Conservation (phyloP, 2,888 invertebrate genomes). For the Tyria jacobaeae region DNA sequence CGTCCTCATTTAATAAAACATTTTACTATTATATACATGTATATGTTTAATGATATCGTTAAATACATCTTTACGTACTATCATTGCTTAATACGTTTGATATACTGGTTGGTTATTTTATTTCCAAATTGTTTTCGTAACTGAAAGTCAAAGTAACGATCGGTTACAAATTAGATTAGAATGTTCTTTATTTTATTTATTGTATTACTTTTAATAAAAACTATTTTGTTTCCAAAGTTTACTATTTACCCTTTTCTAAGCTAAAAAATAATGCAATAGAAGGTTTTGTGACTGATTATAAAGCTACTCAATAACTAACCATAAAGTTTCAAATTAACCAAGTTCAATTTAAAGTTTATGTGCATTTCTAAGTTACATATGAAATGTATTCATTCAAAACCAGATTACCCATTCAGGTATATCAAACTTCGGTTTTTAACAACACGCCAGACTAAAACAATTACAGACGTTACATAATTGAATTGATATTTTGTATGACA, state of each 20-base stretch:
- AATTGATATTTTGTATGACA: slow-evolving; percentile 57
- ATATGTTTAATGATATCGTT: slow-evolving; percentile 46
- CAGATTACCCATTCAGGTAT: slow-evolving; percentile 8
- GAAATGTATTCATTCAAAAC: slow-evolving; percentile 18
- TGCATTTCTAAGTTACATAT: slow-evolving; percentile 25
- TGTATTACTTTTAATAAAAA: background rate
- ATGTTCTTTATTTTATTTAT: background rate
- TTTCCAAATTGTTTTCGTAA: slow-evolving; percentile 25
- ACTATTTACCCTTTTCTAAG: background rate
- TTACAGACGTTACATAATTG: slow-evolving; percentile 59
- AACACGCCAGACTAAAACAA: slow-evolving; percentile 36
- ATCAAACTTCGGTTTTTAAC: slow-evolving; percentile 20
- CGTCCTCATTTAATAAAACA: slow-evolving; percentile 61
- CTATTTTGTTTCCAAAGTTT: background rate
- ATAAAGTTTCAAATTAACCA: no score
- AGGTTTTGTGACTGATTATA: background rate
- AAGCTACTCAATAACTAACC: background rate
- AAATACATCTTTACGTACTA: slow-evolving; percentile 38
- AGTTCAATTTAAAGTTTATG: slow-evolving; percentile 14
- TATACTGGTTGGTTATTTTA: slow-evolving; percentile 27
- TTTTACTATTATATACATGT: slow-evolving; percentile 42
- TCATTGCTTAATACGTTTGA: slow-evolving; percentile 33
- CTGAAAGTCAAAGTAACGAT: slow-evolving; percentile 18
- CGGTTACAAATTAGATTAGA: background rate
- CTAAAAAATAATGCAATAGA: background rate